Conservation (phyloP, 2,113 vertebrate genomes). For the Myotis brandtii region DNA sequence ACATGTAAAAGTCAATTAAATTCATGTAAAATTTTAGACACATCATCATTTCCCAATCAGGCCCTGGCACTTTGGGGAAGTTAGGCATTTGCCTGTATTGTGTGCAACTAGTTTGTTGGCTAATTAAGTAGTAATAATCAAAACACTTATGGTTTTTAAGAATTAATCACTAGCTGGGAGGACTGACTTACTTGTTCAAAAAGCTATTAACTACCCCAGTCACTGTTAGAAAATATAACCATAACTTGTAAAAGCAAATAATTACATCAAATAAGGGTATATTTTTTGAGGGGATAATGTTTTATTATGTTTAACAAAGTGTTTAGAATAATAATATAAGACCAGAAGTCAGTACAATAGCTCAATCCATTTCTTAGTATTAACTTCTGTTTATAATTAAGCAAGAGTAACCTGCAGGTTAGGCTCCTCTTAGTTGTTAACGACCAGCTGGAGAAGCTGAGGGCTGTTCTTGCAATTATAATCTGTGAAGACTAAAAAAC, state of each 20-base stretch:
- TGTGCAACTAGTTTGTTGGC: not conserved
- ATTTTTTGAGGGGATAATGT: not conserved
- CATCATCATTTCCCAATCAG: not conserved
- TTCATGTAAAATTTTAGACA: constrained; percentile 2
- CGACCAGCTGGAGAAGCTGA: constrained; percentile 48
- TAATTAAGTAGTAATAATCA: not conserved
- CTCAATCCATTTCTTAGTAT: not conserved
- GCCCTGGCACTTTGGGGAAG: not conserved
- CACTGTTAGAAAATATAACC: not conserved
- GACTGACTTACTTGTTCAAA: not conserved
- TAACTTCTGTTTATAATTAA: constrained; percentile 57
- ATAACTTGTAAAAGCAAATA: not conserved
- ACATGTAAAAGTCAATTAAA: not conserved
- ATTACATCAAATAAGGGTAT: not conserved
- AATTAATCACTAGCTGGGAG: not conserved
- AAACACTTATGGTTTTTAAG: not conserved
- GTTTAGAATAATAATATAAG: not conserved
- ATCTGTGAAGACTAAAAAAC: constrained; percentile 23
- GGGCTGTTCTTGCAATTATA: constrained; percentile 64
- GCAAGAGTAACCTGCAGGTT: not conserved
- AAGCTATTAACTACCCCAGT: not conserved
- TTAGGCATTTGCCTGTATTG: not conserved
- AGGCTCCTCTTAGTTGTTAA: constrained; percentile 5
- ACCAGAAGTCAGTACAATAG: not conserved
- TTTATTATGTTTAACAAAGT: not conserved